Evolutionary conservation across 2,888 invertebrate species (phyloP), one percentile per base, ranked within the genome.

Genomic region (Hyppa rectilinea): DNA sequence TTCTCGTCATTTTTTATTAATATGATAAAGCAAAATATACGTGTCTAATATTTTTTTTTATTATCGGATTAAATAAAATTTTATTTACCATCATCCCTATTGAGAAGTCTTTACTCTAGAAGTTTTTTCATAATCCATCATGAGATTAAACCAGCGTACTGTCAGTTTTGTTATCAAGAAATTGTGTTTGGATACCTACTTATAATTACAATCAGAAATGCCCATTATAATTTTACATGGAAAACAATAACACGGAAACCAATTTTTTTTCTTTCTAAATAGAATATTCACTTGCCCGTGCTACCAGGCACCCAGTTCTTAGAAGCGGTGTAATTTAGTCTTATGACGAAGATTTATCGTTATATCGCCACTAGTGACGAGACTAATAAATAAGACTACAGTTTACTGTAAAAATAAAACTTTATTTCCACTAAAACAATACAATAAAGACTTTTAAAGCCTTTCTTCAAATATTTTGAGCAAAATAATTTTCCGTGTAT

Each of bases 401-500:
- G n/a, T 29, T 38, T 9, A 38, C 14, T 20, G 12, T 29, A 4
- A 5, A n/a, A 69, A 34, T 26, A 34, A 26, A 7, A 23, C 12
- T 40, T 29, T 45, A n/a, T 59, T 31, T 12, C 31, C 43, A 20
- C 36, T 20, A 20, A 34, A 61, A 23, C 9, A 23, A 29, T 50
- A 0, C 17, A 2, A 34, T 56, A 58, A 29, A 34, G 2, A 23
- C 26, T n/a, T 34, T 29, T 23, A 36, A 59, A 58, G 10, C 17
- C 14, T 56, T 40, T 20, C 47, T 61, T 45, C n/a, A 59, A 61
- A 78, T 60, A 59, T 47, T 63, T 47, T 34, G 31, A 63, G 47
- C 40, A 17, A 62, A 75, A 71, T 78, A 34, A 67, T 70, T 69
- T 79, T 69, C 69, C n/a, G 53, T 66, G 60, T 72, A 81, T 72